A percentile compares a stretch with the other conserved stretches of the same genome.
These are phyloP conservation scores for Drosophila kanapiae DNA, from an alignment of 1,140 invertebrate species.

Conservation along the genomic window DNA sequence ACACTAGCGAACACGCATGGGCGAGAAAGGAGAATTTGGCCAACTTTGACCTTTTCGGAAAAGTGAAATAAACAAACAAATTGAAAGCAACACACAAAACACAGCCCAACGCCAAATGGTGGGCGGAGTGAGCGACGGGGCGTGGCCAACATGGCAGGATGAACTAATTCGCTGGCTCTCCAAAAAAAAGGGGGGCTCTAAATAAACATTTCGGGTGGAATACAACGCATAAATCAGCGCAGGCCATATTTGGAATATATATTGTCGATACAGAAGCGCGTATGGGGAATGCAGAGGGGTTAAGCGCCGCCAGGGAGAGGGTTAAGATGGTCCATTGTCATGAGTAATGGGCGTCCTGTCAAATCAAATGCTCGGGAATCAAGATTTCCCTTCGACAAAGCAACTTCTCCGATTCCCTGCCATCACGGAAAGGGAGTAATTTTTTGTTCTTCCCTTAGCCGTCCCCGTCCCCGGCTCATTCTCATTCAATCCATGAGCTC, in stretches of 20 bases:
- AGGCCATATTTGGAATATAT: slow-evolving; percentile 32
- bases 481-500: slow-evolving; percentile 35
- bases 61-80: slow-evolving; percentile 80
- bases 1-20: slow-evolving; percentile 17
- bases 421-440: background rate
- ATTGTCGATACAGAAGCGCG: slow-evolving; percentile 35
- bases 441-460: background rate
- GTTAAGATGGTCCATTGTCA: slow-evolving; percentile 22
- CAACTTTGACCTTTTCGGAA: slow-evolving; percentile 76
- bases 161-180: slow-evolving; percentile 58
- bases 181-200: slow-evolving; percentile 30
- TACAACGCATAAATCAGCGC: slow-evolving; percentile 58
- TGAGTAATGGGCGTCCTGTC: slow-evolving; percentile 40
- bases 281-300: background rate
- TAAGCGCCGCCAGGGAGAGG: background rate
- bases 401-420: slow-evolving; percentile 1
- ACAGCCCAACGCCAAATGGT: slow-evolving; percentile 17
- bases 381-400: slow-evolving; percentile 9
- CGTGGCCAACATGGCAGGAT: slow-evolving; percentile 61
- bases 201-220: slow-evolving; percentile 41
- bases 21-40: slow-evolving; percentile 46
- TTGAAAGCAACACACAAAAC: slow-evolving; percentile 72
- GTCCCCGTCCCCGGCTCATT: background rate
- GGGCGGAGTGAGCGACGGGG: slow-evolving; percentile 51
- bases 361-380: slow-evolving; percentile 21